These are phyloP conservation scores for Dioctria rufipes DNA, from an alignment of 2,888 invertebrate genomes.

Conservation along the genomic window DNA sequence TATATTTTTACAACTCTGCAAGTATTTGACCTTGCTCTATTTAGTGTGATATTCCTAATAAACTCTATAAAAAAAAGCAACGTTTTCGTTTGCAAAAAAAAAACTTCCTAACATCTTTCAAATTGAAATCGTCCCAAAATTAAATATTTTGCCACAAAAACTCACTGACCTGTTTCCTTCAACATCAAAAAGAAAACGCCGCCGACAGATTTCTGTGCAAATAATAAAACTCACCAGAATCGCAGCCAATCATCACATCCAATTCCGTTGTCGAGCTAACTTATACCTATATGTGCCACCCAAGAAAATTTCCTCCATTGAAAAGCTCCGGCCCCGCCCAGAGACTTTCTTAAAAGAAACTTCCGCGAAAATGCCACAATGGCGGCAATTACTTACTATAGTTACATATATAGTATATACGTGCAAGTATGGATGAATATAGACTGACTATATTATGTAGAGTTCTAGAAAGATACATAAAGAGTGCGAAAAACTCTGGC, in stretches of 20 bases:
- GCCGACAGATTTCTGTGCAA: background rate
- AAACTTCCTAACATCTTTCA: too few relatives aligned
- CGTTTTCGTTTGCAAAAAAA: too few relatives aligned
- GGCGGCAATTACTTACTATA: background rate
- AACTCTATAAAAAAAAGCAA: too few relatives aligned
- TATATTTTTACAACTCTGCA: too few relatives aligned
- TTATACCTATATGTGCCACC: background rate
- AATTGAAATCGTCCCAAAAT: background rate
- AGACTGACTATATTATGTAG: too few relatives aligned
- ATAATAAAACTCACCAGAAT: background rate
- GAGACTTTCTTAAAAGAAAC: conserved; percentile 17
- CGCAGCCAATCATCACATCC: conserved; percentile 12
- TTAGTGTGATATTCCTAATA: too few relatives aligned
- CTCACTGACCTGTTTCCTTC: background rate
- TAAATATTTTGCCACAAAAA: background rate
- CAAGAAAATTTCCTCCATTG: conserved; percentile 24
- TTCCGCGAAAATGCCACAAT: conserved; percentile 36
- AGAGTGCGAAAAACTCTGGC: conserved; percentile 40
- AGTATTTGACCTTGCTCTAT: too few relatives aligned
- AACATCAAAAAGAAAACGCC: conserved; percentile 28
- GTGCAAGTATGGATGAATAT: too few relatives aligned
- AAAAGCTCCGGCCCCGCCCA: conserved; percentile 42
- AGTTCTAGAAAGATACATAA: too few relatives aligned
- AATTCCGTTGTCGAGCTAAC: background rate
- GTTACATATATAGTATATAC: too few relatives aligned